Conservation (phyloP, 2,113 vertebrate genomes). For the Lophura nycthemera region DNA sequence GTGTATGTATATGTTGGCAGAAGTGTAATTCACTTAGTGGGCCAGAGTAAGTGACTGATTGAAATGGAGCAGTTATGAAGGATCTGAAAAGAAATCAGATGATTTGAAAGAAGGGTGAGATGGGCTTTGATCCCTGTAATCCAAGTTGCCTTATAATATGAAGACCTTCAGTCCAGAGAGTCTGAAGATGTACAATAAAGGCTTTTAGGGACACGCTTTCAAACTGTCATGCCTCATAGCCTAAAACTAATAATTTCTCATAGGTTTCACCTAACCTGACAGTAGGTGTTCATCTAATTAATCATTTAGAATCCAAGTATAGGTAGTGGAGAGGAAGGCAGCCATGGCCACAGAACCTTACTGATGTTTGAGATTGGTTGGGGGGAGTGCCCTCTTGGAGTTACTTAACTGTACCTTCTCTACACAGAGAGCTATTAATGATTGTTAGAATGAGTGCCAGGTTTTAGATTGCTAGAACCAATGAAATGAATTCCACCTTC, state of each 20-base stretch:
- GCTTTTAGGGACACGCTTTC: background rate
- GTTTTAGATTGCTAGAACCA: background rate
- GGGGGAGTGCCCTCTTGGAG: background rate
- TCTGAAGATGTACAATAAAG: background rate
- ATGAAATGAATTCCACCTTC: background rate
- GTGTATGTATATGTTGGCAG: background rate
- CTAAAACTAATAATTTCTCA: background rate
- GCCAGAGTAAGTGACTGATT: background rate
- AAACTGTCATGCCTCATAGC: background rate
- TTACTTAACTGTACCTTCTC: background rate
- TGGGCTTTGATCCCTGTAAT: background rate
- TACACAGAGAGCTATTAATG: background rate
- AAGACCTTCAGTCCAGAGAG: background rate
- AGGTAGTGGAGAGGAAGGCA: background rate
- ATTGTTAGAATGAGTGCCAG: background rate
- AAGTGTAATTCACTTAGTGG: slow-evolving; percentile 1
- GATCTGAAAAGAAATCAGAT: background rate
- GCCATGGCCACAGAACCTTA: background rate
- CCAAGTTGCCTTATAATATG: background rate
- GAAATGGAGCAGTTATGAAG: background rate
- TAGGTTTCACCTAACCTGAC: background rate
- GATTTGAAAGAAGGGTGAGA: background rate
- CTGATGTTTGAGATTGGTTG: background rate
- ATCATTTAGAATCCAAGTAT: background rate
- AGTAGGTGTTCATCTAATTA: background rate